A percentile compares a stretch with the other conserved stretches of the same genome.
These are phyloP conservation scores for Platerodrilus igneus DNA, from an alignment of 2,888 invertebrate genomes.

Conservation along the genomic window DNA sequence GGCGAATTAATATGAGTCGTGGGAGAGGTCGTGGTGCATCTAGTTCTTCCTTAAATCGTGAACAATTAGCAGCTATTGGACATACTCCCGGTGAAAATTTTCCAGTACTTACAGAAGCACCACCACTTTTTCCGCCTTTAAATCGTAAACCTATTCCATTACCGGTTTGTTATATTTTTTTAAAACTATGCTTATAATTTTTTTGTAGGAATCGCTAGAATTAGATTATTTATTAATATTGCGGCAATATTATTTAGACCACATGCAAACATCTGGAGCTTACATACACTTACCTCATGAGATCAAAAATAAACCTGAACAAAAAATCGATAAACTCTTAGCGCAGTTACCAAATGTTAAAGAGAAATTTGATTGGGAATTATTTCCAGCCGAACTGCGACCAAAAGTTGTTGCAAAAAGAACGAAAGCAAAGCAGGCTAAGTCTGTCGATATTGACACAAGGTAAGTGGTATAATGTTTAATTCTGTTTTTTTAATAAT, in stretches of 20 bases:
- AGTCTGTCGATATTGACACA: constrained; percentile 34
- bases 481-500: constrained; percentile 13
- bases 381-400: constrained; percentile 60
- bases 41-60: constrained; percentile 51
- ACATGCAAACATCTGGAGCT: constrained; percentile 64
- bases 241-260: constrained; percentile 68
- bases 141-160: constrained; percentile 42
- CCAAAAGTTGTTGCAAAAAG: constrained; percentile 50
- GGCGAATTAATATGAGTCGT: constrained; percentile 43
- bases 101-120: constrained; percentile 44
- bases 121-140: constrained; percentile 42
- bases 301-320: constrained; percentile 51
- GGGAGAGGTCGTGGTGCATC: constrained; percentile 50
- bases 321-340: constrained; percentile 56
- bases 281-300: constrained; percentile 52
- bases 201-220: constrained; percentile 44
- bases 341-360: constrained; percentile 48
- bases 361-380: constrained; percentile 55
- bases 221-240: constrained; percentile 67
- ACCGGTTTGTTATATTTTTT: constrained; percentile 30
- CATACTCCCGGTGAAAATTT: constrained; percentile 52
- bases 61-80: constrained; percentile 57
- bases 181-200: no score
- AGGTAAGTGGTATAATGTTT: constrained; percentile 28
- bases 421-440: constrained; percentile 33